Evolutionary conservation across 2,888 invertebrate genomes (phyloP), one percentile per base, ranked within the genome.

Genomic region (Clunio marinus): DNA sequence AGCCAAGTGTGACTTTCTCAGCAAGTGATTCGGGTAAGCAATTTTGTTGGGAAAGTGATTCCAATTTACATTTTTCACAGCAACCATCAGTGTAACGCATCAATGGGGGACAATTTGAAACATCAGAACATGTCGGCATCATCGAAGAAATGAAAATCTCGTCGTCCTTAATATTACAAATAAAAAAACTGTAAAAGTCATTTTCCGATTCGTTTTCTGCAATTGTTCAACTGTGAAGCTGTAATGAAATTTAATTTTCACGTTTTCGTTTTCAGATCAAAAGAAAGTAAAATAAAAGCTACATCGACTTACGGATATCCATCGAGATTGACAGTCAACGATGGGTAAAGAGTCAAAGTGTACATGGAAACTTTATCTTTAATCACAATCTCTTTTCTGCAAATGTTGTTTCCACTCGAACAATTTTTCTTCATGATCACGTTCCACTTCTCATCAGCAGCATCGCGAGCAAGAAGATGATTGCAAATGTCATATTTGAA

Each of bases 401-500:
- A 92, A 1, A 81, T 75, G 58, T 72, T 70, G 17, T 73, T 78
- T 1, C 82, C 76, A 22, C 77, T 71, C 24, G 83, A 74, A 76
- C 92, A 92, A 70, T 83, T 84, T 75, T 85, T 85, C 72, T 83
- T 83, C 70, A 87, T 87, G 86, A 86, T 82, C 58, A 92, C 81
- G 59, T 82, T 83, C 91, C 92, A 93, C 37, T 84, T 81, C 57
- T 85, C 82, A 70, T 83, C 79, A 8, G 82, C 78, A 72, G 86
- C 81, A 76, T 92, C 89, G 69, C 88, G 80, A 0, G 88, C 89
- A 45, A 91, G 77, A 35, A 88, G 77, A 76, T 93, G 92, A 79
- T 88, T 86, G 77, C 93, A 93, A 15, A 89, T 83, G 72, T 91
- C 90, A 73, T 88, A 89, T 72, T 89, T 89, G 75, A 86, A 91